These are phyloP conservation scores for Spongilla lacustris DNA, from an alignment of 37 sponge, comb jelly and placozoan species.

Conservation along the genomic window DNA sequence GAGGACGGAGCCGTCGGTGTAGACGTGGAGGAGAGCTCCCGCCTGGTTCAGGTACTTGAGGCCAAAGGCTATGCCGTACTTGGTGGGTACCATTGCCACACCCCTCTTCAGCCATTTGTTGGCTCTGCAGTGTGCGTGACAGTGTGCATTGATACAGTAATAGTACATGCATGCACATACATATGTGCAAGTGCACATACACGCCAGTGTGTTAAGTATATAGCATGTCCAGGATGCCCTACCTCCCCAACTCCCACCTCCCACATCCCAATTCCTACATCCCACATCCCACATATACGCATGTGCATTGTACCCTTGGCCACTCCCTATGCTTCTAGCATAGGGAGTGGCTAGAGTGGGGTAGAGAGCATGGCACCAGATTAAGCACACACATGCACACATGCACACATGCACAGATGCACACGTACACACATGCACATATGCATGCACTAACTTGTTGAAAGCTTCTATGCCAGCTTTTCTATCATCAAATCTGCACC, in stretches of 20 bases:
- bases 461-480: conserved; percentile 38
- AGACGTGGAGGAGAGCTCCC: conserved; percentile 79
- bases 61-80: conserved; percentile 81
- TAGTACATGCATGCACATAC: too few relatives aligned
- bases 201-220: too few relatives aligned
- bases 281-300: too few relatives aligned
- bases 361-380: too few relatives aligned
- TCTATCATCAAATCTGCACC: conserved; percentile 24
- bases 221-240: too few relatives aligned
- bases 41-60: conserved; percentile 53
- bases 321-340: too few relatives aligned
- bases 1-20: conserved; percentile 84
- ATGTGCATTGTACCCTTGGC: too few relatives aligned
- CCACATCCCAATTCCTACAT: too few relatives aligned
- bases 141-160: neutral
- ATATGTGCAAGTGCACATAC: too few relatives aligned
- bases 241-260: too few relatives aligned
- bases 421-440: neutral
- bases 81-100: conserved; percentile 77
- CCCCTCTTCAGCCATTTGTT: conserved; percentile 81
- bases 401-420: neutral
- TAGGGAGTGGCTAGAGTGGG: too few relatives aligned
- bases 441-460: conserved; percentile 69
- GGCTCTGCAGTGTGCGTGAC: conserved; percentile 12
- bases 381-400: neutral